Evolutionary conservation across 2,888 invertebrate genomes (phyloP).

Genomic region (Falcaria lacertinaria): DNA sequence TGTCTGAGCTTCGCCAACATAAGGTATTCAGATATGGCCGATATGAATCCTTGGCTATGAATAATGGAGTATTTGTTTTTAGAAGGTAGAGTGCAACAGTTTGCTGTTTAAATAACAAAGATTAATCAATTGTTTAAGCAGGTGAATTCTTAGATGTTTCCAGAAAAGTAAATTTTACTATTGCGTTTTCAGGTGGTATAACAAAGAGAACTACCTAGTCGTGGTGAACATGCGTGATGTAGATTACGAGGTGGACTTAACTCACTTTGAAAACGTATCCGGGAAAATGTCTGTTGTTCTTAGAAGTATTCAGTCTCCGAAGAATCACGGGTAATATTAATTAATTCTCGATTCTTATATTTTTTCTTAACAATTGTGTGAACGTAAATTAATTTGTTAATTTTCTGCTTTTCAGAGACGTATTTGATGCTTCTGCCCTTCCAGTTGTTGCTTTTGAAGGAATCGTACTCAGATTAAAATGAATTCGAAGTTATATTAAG

Average conservation of each 20-base stretch:
- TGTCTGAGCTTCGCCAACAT: constrained; percentile 75
- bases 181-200: constrained; percentile 50
- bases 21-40: constrained; percentile 75
- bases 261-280: constrained; percentile 59
- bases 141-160: too few species aligned
- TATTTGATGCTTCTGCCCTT: constrained; percentile 40
- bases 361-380: constrained; percentile 1
- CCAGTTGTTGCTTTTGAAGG: constrained; percentile 60
- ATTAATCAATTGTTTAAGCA: too few species aligned
- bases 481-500: constrained; percentile 12
- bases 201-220: constrained; percentile 53
- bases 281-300: constrained; percentile 70
- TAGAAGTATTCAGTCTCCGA: constrained; percentile 51
- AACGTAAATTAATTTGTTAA: too few species aligned
- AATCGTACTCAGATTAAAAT: constrained; percentile 45
- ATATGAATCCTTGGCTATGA: constrained; percentile 74
- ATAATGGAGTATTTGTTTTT: constrained; percentile 76
- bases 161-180: too few species aligned
- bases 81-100: constrained; percentile 57
- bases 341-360: too few species aligned
- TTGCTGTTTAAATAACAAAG: too few species aligned
- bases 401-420: too few species aligned
- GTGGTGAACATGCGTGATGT: constrained; percentile 73
- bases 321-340: constrained; percentile 44
- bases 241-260: constrained; percentile 47